A percentile compares a stretch with the other conserved stretches of the same genome.
These are phyloP conservation scores for Aspidapion aeneum DNA, from an alignment of 2,888 invertebrate species.

Conservation along the genomic window DNA sequence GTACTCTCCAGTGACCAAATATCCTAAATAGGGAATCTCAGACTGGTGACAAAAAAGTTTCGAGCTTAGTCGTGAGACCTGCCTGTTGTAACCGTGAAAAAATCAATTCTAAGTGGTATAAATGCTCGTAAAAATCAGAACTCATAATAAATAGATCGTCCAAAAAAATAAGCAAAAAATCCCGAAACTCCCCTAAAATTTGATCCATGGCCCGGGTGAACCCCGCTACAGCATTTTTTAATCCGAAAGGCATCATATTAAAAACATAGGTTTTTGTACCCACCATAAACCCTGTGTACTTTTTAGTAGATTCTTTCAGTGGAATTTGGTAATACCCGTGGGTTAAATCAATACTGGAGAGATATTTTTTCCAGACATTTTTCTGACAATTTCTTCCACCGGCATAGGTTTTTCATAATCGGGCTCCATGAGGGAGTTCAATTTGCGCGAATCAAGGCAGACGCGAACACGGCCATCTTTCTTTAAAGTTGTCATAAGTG, in stretches of 20 bases:
- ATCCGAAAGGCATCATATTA: background rate
- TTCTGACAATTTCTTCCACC: background rate
- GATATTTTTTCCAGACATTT: background rate
- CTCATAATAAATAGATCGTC: background rate
- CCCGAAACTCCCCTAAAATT: background rate
- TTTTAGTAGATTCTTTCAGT: background rate
- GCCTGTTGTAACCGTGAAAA: background rate
- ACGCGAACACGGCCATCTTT: constrained; percentile 19
- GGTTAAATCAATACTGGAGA: background rate
- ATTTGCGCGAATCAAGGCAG: constrained; percentile 22
- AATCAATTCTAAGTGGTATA: background rate
- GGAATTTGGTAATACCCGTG: background rate
- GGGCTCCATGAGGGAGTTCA: constrained; percentile 17
- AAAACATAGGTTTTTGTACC: background rate
- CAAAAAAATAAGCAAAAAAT: background rate
- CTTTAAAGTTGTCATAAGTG: constrained; percentile 21
- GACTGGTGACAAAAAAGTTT: too few species aligned
- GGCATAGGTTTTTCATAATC: constrained; percentile 17
- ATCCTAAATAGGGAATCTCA: too few species aligned
- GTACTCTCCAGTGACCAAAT: too few species aligned
- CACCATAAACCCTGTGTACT: background rate
- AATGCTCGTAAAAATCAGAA: background rate
- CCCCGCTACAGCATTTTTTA: background rate
- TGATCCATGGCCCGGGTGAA: background rate
- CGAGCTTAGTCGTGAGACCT: background rate